Conservation (phyloP, 2,113 vertebrate genomes). For the Cervus canadensis region DNA sequence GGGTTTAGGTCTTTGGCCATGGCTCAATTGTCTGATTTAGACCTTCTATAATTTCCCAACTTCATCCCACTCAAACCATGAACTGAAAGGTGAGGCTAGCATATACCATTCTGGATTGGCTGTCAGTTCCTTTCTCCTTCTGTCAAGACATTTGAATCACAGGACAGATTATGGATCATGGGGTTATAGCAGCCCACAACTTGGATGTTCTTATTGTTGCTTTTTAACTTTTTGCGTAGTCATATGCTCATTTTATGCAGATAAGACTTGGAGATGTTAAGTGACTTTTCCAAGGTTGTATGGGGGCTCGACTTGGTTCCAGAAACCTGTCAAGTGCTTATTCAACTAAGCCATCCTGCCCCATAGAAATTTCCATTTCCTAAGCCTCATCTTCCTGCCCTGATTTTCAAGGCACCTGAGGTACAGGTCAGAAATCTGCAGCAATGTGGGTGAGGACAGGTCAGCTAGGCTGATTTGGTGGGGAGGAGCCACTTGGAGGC, state of each 20-base stretch:
- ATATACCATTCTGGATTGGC: not conserved
- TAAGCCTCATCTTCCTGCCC: not conserved
- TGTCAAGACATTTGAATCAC: not conserved
- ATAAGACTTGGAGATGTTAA: not conserved
- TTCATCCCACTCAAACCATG: not conserved
- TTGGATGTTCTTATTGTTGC: not conserved
- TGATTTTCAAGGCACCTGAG: not conserved
- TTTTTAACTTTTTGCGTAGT: not conserved
- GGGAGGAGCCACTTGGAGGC: not conserved
- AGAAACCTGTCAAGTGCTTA: not conserved
- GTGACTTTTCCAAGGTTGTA: not conserved
- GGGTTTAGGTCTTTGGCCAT: not conserved
- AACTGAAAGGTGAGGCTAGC: not conserved
- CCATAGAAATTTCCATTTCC: not conserved
- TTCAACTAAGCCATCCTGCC: not conserved
- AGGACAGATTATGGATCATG: not conserved
- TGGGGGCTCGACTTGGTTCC: not conserved
- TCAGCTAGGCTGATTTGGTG: not conserved
- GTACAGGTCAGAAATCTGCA: not conserved
- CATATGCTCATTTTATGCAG: not conserved
- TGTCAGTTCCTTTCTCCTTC: not conserved
- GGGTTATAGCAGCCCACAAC: not conserved
- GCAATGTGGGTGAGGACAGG: not conserved
- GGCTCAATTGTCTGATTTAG: not conserved
- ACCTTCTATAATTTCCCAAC: not conserved